Conservation (phyloP, 1,140 invertebrate genomes). For the Bombus sylvicola region DNA sequence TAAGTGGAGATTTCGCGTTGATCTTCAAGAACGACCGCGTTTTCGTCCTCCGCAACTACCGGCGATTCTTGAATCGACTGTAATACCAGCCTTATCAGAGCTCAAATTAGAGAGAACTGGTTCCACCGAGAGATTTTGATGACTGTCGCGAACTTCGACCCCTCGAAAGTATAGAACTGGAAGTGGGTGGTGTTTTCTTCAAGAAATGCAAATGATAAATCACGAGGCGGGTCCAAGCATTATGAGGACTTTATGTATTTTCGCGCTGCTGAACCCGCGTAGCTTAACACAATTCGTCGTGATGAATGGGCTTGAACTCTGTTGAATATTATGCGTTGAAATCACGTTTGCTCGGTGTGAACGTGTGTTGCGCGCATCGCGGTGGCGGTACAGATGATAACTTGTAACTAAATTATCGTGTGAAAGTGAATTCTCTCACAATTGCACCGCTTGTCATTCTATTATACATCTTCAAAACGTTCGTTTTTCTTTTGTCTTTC, state of each 20-base stretch:
- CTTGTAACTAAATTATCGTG: conserved; percentile 25
- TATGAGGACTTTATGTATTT: conserved; percentile 64
- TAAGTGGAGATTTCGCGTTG: conserved; percentile 55
- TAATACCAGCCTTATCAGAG: conserved; percentile 10
- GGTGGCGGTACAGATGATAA: conserved; percentile 19
- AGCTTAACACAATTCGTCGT: conserved; percentile 55
- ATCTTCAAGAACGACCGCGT: conserved; percentile 4
- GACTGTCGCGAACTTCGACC: not conserved
- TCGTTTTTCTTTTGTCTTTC: not conserved
- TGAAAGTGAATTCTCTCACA: not conserved
- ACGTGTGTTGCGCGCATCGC: conserved; percentile 9
- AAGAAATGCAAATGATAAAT: conserved; percentile 60
- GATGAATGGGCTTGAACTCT: conserved; percentile 56
- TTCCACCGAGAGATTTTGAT: not conserved
- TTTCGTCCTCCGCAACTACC: not conserved
- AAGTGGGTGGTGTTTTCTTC: conserved; percentile 3
- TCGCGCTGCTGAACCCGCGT: conserved; percentile 40
- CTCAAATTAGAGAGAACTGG: conserved; percentile 5
- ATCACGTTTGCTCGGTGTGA: conserved; percentile 55
- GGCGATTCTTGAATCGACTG: not conserved
- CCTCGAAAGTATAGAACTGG: too few relatives aligned
- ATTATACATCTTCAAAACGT: not conserved
- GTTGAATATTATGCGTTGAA: conserved; percentile 46
- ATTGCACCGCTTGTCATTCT: not conserved
- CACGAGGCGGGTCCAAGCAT: conserved; percentile 42